Evolutionary conservation across 2,888 invertebrate genomes (phyloP), one percentile per base, ranked within the genome.

Genomic region (Lacanobia oleracea): DNA sequence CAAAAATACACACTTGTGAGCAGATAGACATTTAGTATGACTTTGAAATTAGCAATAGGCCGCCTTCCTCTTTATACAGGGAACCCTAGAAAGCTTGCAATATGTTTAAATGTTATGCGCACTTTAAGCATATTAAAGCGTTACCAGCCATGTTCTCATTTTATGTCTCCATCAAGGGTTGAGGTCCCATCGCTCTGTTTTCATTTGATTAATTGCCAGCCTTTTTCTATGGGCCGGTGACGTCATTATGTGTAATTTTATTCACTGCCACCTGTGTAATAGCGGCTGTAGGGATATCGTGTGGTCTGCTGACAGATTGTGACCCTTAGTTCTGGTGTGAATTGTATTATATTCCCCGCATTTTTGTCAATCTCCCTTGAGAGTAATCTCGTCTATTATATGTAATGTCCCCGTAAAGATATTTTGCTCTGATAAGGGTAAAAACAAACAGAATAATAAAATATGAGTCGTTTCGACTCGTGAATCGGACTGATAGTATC

Each of bases 191-290:
- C 54, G 61, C 33, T 81, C 50, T 43, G 59, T 66, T 68, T 59
- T 69, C 56, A 66, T 72, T 59, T 73, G 62, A 63, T 69, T 59
- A 63, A 78, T 60, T 60, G 37, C 37, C n/a, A n/a, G 23, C 45
- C 63, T 66, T 68, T 72, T 63, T 66, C 59, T 66, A 33, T 54
- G 51, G 53, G 21, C 27, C 1, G 8, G 64, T 65, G 79, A 65
- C 33, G 68, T 65, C 65, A 82, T 79, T 79, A 68, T 43, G 62
- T 59, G 63, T 68, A 82, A 79, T 73, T 66, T 68, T 82, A 79
- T 79, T 82, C 67, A 68, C 73, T 73, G 43, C 59, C 59, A 68
- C 79, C 83, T 73, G 37, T 65, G 50, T 63, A 68, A 82, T 66
- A 67, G 48, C n/a, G 14, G 5, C 37, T 54, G 21, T 18, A 33